Evolutionary conservation across 2,113 vertebrate species (phyloP), one percentile per base, ranked within the genome.

Genomic region (Aythya baeri): DNA sequence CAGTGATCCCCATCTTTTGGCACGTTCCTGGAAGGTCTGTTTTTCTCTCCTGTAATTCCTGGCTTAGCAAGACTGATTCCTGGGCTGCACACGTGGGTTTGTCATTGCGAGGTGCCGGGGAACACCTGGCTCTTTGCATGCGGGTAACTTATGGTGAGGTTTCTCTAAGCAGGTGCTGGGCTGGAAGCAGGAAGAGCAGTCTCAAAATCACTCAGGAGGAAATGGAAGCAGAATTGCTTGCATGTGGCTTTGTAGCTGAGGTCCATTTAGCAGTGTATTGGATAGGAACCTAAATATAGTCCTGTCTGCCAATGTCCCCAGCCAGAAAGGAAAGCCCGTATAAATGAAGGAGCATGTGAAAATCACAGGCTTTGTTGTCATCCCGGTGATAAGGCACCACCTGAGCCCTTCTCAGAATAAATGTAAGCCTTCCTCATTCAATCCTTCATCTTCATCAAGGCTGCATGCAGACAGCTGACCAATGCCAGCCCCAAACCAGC

Each of bases 371-470:
- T 78, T 34, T 79, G 71, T 70, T 96, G 94, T 95, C 91, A 87
- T 34, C 17, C 26, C n/a, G 54, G 32, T 80, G 83, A 96, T 85
- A 70, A 93, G 92, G 36, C 83, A 74, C 92, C 46, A 52, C 27
- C 41, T 2, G 1, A 70, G 13, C 36, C n/a, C 59, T 84, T 74
- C 88, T 87, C 83, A 52, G 63, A 68, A 94, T 92, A 87, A 92
- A 95, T 55, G 79, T 29, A 86, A 94, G 62, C 74, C 11, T 1
- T 44, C 13, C 25, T 89, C 36, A 70, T 87, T 79, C 62, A 58
- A 34, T 71, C 66, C 80, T 95, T 95, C 92, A 73, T 95, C 93
- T 96, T 86, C 88, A 89, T 85, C 93, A 94, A 88, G 93, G 93
- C 77, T 94, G 67, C 80, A 66, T 31, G 43, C 23, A 90, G 93